A percentile compares a stretch with the other conserved stretches of the same genome.
phyloP scores from a whole-genome alignment of 2,113 vertebrate species.

The Crotophaga sulcirostris region DNA sequence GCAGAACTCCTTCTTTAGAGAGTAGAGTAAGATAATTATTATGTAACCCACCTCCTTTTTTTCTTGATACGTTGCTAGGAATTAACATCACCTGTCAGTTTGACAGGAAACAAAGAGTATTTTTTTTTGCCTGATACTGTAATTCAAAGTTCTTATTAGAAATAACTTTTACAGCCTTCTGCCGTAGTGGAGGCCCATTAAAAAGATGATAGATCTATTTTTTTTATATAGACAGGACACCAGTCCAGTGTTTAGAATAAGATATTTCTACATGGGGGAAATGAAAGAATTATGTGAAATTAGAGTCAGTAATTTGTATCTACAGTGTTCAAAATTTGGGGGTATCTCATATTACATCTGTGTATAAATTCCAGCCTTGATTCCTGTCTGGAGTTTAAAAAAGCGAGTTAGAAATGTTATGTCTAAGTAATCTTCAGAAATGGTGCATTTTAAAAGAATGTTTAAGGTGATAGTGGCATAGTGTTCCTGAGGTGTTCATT shows the following conservation, averaged over 20 bases:
- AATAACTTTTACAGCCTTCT: not conserved
- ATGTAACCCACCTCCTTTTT: not conserved
- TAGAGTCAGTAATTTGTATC: not conserved
- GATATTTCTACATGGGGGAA: not conserved
- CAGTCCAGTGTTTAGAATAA: not conserved
- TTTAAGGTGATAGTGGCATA: not conserved
- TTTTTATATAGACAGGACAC: not conserved
- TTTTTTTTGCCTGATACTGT: not conserved
- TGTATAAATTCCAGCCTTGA: not conserved
- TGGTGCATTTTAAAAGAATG: not conserved
- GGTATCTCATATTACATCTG: not conserved
- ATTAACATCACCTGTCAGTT: not conserved
- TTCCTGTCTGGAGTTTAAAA: not conserved
- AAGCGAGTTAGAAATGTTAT: not conserved
- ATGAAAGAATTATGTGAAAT: not conserved
- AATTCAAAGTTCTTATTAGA: not conserved
- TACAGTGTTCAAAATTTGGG: not conserved
- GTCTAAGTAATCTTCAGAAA: not conserved
- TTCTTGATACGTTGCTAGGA: not conserved
- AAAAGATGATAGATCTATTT: not conserved
- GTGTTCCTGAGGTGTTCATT: not conserved
- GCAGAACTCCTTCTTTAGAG: not conserved
- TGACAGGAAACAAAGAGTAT: not conserved
- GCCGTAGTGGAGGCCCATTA: not conserved
- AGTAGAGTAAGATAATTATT: not conserved